Evolutionary conservation across 2,888 invertebrate species (phyloP).

Genomic region (Therioaphis trifolii): DNA sequence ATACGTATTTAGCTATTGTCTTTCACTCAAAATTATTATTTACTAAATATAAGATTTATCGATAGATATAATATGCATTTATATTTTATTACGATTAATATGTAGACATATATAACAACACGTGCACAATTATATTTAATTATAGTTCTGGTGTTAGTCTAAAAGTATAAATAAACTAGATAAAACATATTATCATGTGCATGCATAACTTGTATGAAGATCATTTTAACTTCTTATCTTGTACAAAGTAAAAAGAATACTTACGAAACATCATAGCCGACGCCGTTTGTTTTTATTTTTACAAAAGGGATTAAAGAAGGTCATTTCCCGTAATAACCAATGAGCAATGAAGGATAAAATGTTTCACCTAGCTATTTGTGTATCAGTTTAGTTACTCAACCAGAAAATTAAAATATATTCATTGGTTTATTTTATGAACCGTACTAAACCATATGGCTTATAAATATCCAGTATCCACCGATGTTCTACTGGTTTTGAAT

Average conservation of each 20-base stretch:
- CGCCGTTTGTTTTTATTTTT: constrained; percentile 34
- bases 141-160: background rate
- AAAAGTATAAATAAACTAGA: constrained; percentile 21
- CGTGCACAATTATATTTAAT: background rate
- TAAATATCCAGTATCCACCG: constrained; percentile 16
- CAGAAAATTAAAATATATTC: constrained; percentile 56
- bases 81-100: no score
- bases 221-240: constrained; percentile 29
- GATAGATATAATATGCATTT: background rate
- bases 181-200: background rate
- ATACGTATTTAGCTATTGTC: background rate
- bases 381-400: constrained; percentile 49
- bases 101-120: background rate
- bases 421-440: constrained; percentile 56
- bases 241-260: constrained; percentile 36
- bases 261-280: constrained; percentile 16
- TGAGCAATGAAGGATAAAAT: constrained; percentile 47
- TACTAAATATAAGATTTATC: background rate
- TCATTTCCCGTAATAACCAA: constrained; percentile 51
- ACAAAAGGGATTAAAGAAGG: constrained; percentile 53
- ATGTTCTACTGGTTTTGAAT: constrained; percentile 28
- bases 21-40: background rate
- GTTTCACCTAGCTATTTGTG: constrained; percentile 45
- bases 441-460: constrained; percentile 57
- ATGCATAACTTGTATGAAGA: background rate